Evolutionary conservation across 2,888 invertebrate genomes (phyloP).

Genomic region (Cyclophora punctaria): DNA sequence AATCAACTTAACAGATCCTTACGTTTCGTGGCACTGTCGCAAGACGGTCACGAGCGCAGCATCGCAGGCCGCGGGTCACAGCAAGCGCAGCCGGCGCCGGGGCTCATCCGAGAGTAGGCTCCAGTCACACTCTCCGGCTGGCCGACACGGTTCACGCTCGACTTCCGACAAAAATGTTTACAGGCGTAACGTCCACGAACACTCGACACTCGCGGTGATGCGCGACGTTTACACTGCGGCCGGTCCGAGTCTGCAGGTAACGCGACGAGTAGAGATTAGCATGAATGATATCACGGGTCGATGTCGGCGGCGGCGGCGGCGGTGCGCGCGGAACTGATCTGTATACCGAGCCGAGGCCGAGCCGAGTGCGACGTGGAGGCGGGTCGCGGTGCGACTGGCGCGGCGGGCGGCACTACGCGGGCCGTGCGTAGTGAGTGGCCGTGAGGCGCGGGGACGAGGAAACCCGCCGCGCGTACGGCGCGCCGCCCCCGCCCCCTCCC

Average conservation of each 20-base stretch:
- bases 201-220: slow-evolving; percentile 65
- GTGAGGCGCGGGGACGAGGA: slow-evolving; percentile 75
- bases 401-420: slow-evolving; percentile 60
- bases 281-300: slow-evolving; percentile 62
- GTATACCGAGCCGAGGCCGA: slow-evolving; percentile 20
- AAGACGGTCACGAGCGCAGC: slow-evolving; percentile 72
- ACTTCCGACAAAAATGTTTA: slow-evolving; percentile 63
- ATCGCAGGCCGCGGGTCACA: slow-evolving; percentile 65
- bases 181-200: slow-evolving; percentile 57
- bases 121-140: slow-evolving; percentile 33
- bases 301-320: slow-evolving; percentile 17
- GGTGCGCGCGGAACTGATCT: slow-evolving; percentile 8
- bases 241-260: slow-evolving; percentile 56
- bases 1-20: slow-evolving; percentile 67
- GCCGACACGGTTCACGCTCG: slow-evolving; percentile 58
- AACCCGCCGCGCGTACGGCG: slow-evolving; percentile 73
- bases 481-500: slow-evolving; percentile 45
- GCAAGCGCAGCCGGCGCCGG: slow-evolving; percentile 47
- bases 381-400: slow-evolving; percentile 68
- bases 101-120: slow-evolving; percentile 59
- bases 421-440: slow-evolving; percentile 74
- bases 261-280: slow-evolving; percentile 65
- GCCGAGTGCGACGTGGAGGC: slow-evolving; percentile 54
- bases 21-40: slow-evolving; percentile 72
- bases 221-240: slow-evolving; percentile 55